Evolutionary conservation across 2,797 vertebrate species (phyloP), one percentile per base, ranked within the genome.

Genomic region (Myripristis murdjan): DNA sequence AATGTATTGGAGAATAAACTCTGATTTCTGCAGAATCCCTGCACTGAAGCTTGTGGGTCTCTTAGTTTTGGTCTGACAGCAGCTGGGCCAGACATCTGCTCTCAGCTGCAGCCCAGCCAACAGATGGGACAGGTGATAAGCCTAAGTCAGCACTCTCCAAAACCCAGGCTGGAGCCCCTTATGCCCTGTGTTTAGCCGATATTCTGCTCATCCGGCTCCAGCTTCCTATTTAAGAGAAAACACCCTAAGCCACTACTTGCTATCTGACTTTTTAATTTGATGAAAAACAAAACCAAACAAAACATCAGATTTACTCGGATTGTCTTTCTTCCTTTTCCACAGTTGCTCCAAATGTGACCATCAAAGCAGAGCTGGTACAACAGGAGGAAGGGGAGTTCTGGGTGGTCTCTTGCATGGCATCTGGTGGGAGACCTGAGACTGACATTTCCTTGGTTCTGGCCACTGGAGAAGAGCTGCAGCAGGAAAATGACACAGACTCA

Each of bases 91-190:
- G 83, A 88, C 90, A 91, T 92, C 90, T 92, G 89, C 81, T 86
- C 90, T 89, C 82, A 87, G 91, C 89, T 79, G 88, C 70, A 74
- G 84, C 73, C 65, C 64, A 12, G 82, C 86, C 86, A 89, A 78
- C 92, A 91, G 90, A 92, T 91, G 90, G 86, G 87, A 88, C 91
- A 91, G 90, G 91, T 91, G 90, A 92, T 91, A 91, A 89, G 87
- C 75, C 72, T 28, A 77, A 87, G 80, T 88, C 87, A 82, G 82
- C 87, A 67, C 61, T 79, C 79, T 83, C 72, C 66, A 60, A 69
- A 87, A 73, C 82, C 86, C 73, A 63, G 83, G 77, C 85, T 84
- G 84, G 74, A 86, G 76, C 65, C 80, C 75, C 77, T 75, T 44
- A 74, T 47, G 56, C 62, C 47, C 61, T 68, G 71, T 87, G 88